Evolutionary conservation across 1,140 invertebrate genomes (phyloP), one percentile per base, ranked within the genome.

Genomic region (Pissodes strobi): DNA sequence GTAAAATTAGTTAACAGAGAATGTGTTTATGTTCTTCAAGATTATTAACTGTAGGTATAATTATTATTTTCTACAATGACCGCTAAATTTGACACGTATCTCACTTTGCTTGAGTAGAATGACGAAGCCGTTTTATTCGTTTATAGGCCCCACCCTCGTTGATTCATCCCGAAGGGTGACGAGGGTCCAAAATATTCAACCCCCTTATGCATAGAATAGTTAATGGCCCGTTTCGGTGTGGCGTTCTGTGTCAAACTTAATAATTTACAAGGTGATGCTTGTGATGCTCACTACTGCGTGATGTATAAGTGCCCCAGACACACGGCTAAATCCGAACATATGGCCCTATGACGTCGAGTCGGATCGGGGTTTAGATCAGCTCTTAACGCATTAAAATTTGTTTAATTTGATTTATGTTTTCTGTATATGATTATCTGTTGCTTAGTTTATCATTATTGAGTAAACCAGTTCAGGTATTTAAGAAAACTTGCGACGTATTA

Each of bases 241-340:
- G 41, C 41, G 18, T 45, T 18, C 41, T 15, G 19, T 45, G 41
- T 45, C 41, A 45, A 45, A 45, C 41, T 45, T 45, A 45, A 45
- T 45, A 45, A 45, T 45, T 45, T 45, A 45, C 41, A 45, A 45
- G 41, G 41, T 45, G 19, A 18, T 45, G 41, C 41, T 45, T 45
- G 18, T 45, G 41, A 45, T 45, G 41, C 18, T 45, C 41, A 45
- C 41, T 45, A 18, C 41, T 21, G 9, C 19, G 19, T 19, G 41
- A 15, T 9, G 9, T 45, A 18, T 45, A 45, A 45, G 17, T 15
- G 41, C 41, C 41, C 19, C 19, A 18, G 10, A 45, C 41, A 45
- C 17, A 21, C 17, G 17, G 17, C 17, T 9, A 19, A 21, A 19
- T 15, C 19, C 18, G 19, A 45, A 45, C 41, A 45, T 45, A 45